These are phyloP conservation scores for Esox niger DNA, from an alignment of 2,113 vertebrate species.

Conservation along the genomic window DNA sequence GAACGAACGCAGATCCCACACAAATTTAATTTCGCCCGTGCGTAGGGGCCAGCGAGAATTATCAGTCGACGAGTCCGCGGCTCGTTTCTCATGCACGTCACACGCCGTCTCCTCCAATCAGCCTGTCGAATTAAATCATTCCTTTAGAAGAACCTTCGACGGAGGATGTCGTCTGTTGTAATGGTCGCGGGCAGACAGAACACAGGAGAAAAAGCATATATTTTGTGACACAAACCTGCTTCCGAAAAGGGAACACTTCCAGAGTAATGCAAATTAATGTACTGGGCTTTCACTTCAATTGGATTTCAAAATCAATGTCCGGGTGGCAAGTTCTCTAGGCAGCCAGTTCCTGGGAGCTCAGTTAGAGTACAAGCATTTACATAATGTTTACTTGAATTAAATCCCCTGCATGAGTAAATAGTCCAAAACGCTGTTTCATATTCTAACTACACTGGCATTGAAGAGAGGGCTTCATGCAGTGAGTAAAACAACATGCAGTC, in stretches of 20 bases:
- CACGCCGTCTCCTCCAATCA: slow-evolving; percentile 18
- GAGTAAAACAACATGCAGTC: too few species aligned
- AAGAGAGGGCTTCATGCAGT: neutral
- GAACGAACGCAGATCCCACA: neutral
- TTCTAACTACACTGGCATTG: neutral
- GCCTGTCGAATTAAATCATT: slow-evolving; percentile 42
- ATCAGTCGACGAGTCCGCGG: slow-evolving; percentile 22
- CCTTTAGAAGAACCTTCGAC: slow-evolving; percentile 17
- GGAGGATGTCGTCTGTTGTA: slow-evolving; percentile 14
- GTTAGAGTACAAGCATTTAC: slow-evolving; percentile 30
- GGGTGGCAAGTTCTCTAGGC: slow-evolving; percentile 8
- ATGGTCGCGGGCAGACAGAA: neutral
- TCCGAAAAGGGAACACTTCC: slow-evolving; percentile 14
- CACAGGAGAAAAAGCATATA: slow-evolving; percentile 1
- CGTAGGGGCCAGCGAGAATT: slow-evolving; percentile 35
- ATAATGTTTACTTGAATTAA: slow-evolving; percentile 14
- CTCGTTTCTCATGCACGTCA: slow-evolving; percentile 2
- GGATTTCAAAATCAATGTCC: slow-evolving; percentile 23
- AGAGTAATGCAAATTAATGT: slow-evolving; percentile 36
- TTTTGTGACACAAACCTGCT: neutral
- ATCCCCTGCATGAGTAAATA: neutral
- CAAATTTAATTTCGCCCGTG: neutral
- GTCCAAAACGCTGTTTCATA: neutral
- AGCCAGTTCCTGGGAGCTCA: slow-evolving; percentile 28
- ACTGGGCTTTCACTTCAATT: slow-evolving; percentile 24